These are phyloP conservation scores for Empidonax alnorum DNA, from an alignment of 2,113 vertebrate species.

Conservation along the genomic window DNA sequence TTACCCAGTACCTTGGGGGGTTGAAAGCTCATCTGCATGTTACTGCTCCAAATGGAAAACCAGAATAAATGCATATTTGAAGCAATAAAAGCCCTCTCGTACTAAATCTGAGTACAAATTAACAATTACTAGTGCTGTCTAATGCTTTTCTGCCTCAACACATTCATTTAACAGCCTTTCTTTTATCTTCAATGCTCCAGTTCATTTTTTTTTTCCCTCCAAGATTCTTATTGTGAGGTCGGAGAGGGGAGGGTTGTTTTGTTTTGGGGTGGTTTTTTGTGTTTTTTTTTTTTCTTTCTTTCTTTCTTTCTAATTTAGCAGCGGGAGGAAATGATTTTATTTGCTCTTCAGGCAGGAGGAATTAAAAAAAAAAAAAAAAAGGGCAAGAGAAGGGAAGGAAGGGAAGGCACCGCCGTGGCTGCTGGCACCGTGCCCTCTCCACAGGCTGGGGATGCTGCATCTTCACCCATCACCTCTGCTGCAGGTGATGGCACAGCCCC, in stretches of 20 bases:
- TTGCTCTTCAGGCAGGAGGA: neutral
- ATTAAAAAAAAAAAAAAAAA: neutral
- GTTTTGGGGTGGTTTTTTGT: neutral
- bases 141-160: constrained; percentile 65
- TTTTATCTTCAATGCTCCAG: constrained; percentile 58
- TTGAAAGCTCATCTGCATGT: constrained; percentile 44
- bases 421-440: neutral
- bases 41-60: constrained; percentile 57
- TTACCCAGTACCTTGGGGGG: constrained; percentile 48
- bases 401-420: neutral
- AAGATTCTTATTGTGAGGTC: constrained; percentile 39
- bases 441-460: neutral
- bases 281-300: neutral
- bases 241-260: neutral
- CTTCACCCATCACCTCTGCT: neutral
- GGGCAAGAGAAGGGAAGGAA: neutral
- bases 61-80: constrained; percentile 65
- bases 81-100: constrained; percentile 60
- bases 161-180: constrained; percentile 55
- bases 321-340: constrained; percentile 15
- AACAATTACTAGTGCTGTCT: constrained; percentile 65
- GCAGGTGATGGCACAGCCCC: neutral
- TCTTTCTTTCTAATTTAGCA: constrained; percentile 22
- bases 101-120: constrained; percentile 67
- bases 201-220: neutral